A percentile compares a stretch with the other conserved stretches of the same genome.
phyloP scores from a whole-genome alignment of 2,113 vertebrate genomes.

The Paraplagusia blochii region DNA sequence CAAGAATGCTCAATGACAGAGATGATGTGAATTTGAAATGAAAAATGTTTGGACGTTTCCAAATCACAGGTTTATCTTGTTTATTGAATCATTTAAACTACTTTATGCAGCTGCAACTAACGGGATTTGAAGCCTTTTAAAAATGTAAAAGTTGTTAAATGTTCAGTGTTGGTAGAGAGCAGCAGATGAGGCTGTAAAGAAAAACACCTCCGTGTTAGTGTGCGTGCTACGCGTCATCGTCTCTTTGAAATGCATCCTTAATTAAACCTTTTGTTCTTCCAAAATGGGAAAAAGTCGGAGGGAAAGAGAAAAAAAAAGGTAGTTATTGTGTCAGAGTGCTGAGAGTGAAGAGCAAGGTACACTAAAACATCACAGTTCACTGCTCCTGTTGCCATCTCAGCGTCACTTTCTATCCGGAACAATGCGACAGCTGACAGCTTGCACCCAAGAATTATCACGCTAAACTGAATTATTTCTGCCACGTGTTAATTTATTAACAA shows the following conservation, averaged over 20 bases:
- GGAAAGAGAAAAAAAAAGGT: constrained; percentile 64
- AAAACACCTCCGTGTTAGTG: constrained; percentile 29
- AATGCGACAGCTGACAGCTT: constrained; percentile 89
- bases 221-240: constrained; percentile 42
- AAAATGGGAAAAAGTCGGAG: constrained; percentile 37
- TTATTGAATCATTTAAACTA: no score
- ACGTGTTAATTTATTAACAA: constrained; percentile 88
- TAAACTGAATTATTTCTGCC: constrained; percentile 94
- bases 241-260: constrained; percentile 62
- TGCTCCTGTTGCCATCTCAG: constrained; percentile 79
- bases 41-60: no score
- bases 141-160: neutral
- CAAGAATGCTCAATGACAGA: no score
- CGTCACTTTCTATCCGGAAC: constrained; percentile 78
- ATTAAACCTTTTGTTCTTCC: constrained; percentile 73
- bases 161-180: constrained; percentile 15
- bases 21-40: no score
- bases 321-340: constrained; percentile 70
- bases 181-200: constrained; percentile 24
- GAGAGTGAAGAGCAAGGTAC: constrained; percentile 65
- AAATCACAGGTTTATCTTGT: no score
- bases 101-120: no score
- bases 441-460: constrained; percentile 86
- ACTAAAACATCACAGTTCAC: constrained; percentile 80
- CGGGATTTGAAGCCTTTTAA: no score